Evolutionary conservation across 2,113 vertebrate species (phyloP), one percentile per base, ranked within the genome.

Genomic region (Festucalex cinctus): DNA sequence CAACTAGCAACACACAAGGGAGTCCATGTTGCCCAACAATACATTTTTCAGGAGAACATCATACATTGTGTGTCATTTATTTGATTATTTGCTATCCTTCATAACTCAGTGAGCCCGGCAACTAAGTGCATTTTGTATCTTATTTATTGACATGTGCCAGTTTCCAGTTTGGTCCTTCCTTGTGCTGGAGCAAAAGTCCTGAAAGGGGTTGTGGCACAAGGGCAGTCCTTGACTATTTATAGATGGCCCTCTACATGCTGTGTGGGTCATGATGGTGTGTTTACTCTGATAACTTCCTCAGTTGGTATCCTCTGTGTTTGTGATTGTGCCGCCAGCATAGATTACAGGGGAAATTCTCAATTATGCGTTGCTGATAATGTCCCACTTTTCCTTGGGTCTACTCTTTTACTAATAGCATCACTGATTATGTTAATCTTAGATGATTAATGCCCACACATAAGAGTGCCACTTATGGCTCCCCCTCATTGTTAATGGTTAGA

Each of bases 151-250:
- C 76, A 83, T 28, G 69, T 79, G 72, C 73, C 72, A 79, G 46
- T 60, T 77, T 79, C 62, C 44, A n/a, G n/a, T n/a, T 68, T 67
- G 68, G 71, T 74, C 46, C 64, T 65, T 80, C 49, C 64, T 65
- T 80, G 71, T 77, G 73, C 67, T 69, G 41, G 35, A 68, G 76
- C 71, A 69, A 68, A 82, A 77, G 63, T 70, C 76, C 64, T 71
- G 83, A 77, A 85, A 77, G 73, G 75, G 85, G 82, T 71, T 81
- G 73, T 79, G 78, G 75, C 78, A 81, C 83, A 77, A 84, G 83
- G 88, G 87, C 76, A 90, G 81, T 86, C 85, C 79, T 86, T 78
- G 71, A 78, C 83, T 93, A 92, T 92, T 90, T 91, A 88, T 92
- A 92, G 83, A 77, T 62, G 63, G 66, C 77, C 83, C 81, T 85